Percentiles rank a stretch among this genome's conserved stretches.
Conservation (phyloP, 2,113 vertebrate species). For the Alectura lathami region DNA sequence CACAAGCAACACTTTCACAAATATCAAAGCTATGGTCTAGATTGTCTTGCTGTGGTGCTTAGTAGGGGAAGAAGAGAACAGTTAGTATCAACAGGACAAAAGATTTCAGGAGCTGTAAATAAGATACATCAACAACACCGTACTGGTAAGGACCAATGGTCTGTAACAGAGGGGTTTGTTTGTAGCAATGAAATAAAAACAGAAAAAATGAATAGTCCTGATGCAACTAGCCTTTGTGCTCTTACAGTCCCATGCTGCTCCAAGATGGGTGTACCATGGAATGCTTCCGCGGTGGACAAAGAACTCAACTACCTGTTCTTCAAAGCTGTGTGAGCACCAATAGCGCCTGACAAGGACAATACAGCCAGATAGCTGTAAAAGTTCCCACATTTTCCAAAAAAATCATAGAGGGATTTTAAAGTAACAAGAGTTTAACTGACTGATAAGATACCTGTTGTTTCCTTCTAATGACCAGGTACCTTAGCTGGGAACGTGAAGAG, state of each 20-base stretch:
- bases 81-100: not conserved
- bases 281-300: fast-evolving
- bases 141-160: not conserved
- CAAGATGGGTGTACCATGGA: not conserved
- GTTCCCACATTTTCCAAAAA: not conserved
- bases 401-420: not conserved
- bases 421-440: not conserved
- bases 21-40: not conserved
- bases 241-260: not conserved
- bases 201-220: not conserved
- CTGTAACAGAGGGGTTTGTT: not conserved
- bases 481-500: not conserved
- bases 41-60: not conserved
- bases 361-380: not conserved
- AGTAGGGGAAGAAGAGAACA: not conserved
- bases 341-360: not conserved
- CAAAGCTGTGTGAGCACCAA: not conserved
- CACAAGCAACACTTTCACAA: not conserved
- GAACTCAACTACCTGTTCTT: not conserved
- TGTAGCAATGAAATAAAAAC: not conserved
- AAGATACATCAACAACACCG: not conserved
- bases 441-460: not conserved
- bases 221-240: not conserved
- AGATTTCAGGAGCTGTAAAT: not conserved
- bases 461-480: not conserved